phyloP scores from a whole-genome alignment of 2,113 vertebrate species.

The Gracilinanus agilis region DNA sequence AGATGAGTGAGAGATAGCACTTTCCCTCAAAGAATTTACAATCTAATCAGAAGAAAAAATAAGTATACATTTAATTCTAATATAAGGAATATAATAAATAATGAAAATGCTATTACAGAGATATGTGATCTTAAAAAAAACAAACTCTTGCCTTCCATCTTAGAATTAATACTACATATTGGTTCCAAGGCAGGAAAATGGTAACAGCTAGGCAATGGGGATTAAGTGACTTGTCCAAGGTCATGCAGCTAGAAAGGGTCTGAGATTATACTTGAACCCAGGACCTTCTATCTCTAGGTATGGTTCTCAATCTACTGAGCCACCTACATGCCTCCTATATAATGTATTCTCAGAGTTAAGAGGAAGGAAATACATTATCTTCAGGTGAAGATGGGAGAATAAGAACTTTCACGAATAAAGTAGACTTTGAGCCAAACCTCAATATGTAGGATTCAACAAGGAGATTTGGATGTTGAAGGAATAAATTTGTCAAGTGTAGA shows the following conservation, averaged over 20 bases:
- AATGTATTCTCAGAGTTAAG: not conserved
- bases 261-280: no score
- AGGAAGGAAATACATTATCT: not conserved
- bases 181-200: no score
- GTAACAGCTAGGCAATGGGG: no score
- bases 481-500: not conserved
- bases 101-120: not conserved
- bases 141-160: no score
- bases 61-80: not conserved
- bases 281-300: no score
- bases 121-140: no score
- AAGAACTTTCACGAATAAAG: not conserved
- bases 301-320: no score
- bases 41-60: not conserved
- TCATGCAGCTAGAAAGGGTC: no score
- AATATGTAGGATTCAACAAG: not conserved
- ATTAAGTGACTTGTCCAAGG: no score
- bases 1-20: not conserved
- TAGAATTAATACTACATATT: no score
- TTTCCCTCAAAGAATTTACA: not conserved
- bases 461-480: not conserved
- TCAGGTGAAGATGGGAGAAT: not conserved
- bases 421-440: not conserved
- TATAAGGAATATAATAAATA: not conserved
- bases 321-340: no score